phyloP scores from a whole-genome alignment of 2,797 vertebrate genomes.

The Anguilla obscura region DNA sequence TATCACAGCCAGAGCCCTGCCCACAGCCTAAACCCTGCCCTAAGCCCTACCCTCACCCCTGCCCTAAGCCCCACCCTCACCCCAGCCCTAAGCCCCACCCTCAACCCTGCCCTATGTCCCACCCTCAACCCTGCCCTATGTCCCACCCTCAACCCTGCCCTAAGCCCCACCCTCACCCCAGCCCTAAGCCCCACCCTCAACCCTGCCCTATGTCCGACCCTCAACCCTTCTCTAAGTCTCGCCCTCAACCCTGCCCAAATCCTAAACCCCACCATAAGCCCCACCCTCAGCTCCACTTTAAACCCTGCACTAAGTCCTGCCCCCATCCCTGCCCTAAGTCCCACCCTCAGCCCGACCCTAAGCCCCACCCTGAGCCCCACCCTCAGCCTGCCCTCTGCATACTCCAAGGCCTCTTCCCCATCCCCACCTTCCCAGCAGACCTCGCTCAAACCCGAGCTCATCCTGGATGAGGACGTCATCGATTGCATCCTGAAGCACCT shows the following conservation, averaged over 20 bases:
- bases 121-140: neutral
- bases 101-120: too few species aligned
- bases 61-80: neutral
- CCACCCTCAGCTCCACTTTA: neutral
- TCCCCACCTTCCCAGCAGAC: conserved; percentile 6
- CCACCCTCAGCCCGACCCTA: neutral
- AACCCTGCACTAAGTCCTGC: neutral
- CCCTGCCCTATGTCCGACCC: neutral
- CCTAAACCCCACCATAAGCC: neutral
- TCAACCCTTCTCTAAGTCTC: neutral
- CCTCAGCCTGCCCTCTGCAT: neutral
- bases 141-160: neutral
- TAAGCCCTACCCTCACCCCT: neutral
- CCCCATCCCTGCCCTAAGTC: neutral
- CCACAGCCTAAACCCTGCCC: neutral
- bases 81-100: neutral
- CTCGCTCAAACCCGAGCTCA: conserved; percentile 38
- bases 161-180: neutral
- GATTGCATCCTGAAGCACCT: conserved; percentile 68
- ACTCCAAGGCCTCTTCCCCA: neutral
- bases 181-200: neutral
- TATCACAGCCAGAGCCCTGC: conserved; percentile 47
- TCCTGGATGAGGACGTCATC: conserved; percentile 61
- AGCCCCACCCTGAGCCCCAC: conserved; percentile 30
- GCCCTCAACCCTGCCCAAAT: neutral